Base-by-base conservation (phyloP, 1,140 invertebrate genomes). In the Hyles vespertilio region DNA sequence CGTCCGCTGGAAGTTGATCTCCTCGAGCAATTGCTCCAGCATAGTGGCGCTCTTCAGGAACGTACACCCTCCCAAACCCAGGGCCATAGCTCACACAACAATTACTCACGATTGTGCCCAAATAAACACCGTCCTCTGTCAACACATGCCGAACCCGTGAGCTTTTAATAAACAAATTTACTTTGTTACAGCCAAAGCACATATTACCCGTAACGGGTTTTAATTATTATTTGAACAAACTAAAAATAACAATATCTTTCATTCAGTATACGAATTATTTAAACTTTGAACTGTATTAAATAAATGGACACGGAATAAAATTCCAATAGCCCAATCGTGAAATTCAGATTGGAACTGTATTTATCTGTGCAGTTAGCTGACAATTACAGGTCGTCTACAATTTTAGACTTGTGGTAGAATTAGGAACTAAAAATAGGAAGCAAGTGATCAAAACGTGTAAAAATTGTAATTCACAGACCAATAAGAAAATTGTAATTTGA, bases 1-100 rank as follows among this genome's bases (percentile, higher is more conserved):
- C 4, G 95, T 95, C 53, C 96, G 91, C 79, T 97, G 96, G 75
- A 97, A 97, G 81, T 96, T 96, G 61, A 97, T 97, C 82, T 97
- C 96, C 74, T 97, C 95, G 12, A 97, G 89, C 32, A 97, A 89
- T 72, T 96, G 95, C 77, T 97, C 95, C 61, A 97, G 81, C 80
- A 94, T 92, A n/a, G 94, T 96, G 10, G 94, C 92, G 34, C 92
- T 90, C 75, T 92, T 92, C 44, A 93, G 73, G 47, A 92, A 89
- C 49, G 90, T 87, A 7, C 92, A 90, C 44, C 89, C 91, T 65
- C 91, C 90, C 70, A 92, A 84, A 63, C 91, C 90, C 70, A 92
- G 84, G 67, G 92, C 91, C 92, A 93, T 93, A 45, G 49, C 69
- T 44, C 51, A 64, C 10, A 34, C 5, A 59, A 63, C 9, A 67